A percentile compares a stretch with the other conserved stretches of the same genome.
Conservation (phyloP, 1,140 invertebrate genomes). For the Drosophila miranda region DNA sequence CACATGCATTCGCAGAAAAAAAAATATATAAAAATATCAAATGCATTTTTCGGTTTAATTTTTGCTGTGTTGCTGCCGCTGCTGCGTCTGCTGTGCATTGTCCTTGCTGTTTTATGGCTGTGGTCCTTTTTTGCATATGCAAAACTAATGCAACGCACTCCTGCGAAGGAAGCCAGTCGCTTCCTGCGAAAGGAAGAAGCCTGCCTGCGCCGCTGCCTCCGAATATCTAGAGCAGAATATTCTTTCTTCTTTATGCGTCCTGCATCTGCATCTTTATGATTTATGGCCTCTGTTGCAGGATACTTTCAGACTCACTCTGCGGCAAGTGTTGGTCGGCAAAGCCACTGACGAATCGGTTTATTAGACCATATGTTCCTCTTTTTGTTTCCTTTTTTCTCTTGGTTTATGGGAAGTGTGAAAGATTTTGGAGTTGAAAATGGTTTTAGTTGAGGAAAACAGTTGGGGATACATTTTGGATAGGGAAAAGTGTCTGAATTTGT, state of each 20-base stretch:
- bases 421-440: no score
- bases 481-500: no score
- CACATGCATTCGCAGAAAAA: conserved; percentile 54
- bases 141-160: conserved; percentile 52
- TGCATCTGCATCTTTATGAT: conserved; percentile 58
- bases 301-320: conserved; percentile 40
- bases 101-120: conserved; percentile 70
- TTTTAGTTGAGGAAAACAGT: no score
- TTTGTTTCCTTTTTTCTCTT: no score
- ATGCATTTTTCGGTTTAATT: conserved; percentile 48
- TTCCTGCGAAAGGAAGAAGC: conserved; percentile 28
- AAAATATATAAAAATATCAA: conserved; percentile 21
- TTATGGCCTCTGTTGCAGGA: conserved; percentile 59
- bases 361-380: conserved; percentile 21
- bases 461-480: no score
- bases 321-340: conserved; percentile 47
- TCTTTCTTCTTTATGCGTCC: conserved; percentile 32
- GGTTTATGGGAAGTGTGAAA: no score
- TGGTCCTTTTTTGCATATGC: conserved; percentile 56
- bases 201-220: background rate
- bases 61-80: conserved; percentile 42
- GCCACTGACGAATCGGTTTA: conserved; percentile 19
- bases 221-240: conserved; percentile 64
- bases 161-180: background rate
- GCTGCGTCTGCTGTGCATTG: conserved; percentile 38